Evolutionary conservation across 2,797 vertebrate species (phyloP), one percentile per base, ranked within the genome.

Genomic region (Gouania willdenowi): DNA sequence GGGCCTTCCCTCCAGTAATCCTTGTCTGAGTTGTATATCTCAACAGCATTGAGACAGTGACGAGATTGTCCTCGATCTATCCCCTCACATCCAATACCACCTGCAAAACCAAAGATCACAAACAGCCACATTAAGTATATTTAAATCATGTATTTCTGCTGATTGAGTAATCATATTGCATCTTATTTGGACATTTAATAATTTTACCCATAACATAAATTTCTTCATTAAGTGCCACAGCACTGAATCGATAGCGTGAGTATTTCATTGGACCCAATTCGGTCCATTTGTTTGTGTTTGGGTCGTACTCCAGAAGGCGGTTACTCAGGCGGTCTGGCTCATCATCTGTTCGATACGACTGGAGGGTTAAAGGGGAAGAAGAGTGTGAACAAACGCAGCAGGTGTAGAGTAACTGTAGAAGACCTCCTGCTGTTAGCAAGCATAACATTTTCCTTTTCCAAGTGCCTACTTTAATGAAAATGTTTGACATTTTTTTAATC

Each of bases 261-360:
- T 90, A 93, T 70, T 87, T 92, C 97, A 99, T 99, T 2, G 94
- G 91, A 0, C 86, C 47, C 0, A 90, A 69, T 66, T 92, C 92
- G 3, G 38, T 82, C 97, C 97, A 99, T 62, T 88, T 93, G 72
- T 98, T 95, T 77, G 68, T 87, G 55, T 87, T 72, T 0, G 94
- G 93, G 66, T 99, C 87, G 17, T 96, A 99, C 61, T 87, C 87
- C 73, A 98, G 86, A 15, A 85, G 85, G 48, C 88, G 90, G 86
- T 94, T 95, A 80, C 92, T 98, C 74, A 99, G 90, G 64, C 92
- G 89, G 72, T 99, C 95, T 0, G 92, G 97, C 75, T 99, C 97
- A 60, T 99, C 97, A 54, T 98, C 92, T 47, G 89, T 87, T 54
- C 89, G 86, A 82, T 92, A 92, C 39, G 80, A 83, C 89, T 91